phyloP scores from a whole-genome alignment of 2,113 vertebrate genomes.

The Tretioscincus oriximinensis region DNA sequence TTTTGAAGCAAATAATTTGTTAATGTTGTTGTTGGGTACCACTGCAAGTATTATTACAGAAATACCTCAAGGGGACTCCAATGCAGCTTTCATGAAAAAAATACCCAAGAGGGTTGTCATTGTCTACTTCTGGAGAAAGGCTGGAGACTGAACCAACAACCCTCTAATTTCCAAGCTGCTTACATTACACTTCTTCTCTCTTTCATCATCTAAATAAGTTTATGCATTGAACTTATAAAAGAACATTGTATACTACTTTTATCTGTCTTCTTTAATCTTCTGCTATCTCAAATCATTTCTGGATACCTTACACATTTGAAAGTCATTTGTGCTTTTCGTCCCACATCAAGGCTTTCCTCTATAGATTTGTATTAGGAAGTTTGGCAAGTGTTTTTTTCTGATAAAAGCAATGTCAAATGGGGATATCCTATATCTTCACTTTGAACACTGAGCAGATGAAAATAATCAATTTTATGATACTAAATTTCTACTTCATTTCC shows the following conservation, averaged over 20 bases:
- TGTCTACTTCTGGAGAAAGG: too few species aligned
- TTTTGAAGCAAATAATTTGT: neutral
- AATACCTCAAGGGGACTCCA: too few species aligned
- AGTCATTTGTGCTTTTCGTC: neutral
- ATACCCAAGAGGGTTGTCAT: too few species aligned
- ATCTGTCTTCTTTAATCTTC: neutral
- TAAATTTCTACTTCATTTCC: neutral
- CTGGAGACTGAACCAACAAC: too few species aligned
- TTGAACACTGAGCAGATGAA: neutral
- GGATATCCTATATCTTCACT: neutral
- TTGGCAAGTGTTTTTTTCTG: neutral
- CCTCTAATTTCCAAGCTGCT: too few species aligned
- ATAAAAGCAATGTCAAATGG: slow-evolving; percentile 11
- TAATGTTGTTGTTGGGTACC: too few species aligned
- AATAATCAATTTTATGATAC: slow-evolving; percentile 4
- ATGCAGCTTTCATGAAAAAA: too few species aligned
- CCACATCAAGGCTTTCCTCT: neutral
- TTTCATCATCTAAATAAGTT: neutral
- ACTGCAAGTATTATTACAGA: too few species aligned
- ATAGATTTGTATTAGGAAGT: neutral
- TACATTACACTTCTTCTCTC: too few species aligned
- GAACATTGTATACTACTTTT: neutral
- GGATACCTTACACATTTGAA: neutral
- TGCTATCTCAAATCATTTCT: neutral
- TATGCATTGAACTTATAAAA: neutral